Conservation (phyloP, 1,140 invertebrate species). For the Metaphire vulgaris region DNA sequence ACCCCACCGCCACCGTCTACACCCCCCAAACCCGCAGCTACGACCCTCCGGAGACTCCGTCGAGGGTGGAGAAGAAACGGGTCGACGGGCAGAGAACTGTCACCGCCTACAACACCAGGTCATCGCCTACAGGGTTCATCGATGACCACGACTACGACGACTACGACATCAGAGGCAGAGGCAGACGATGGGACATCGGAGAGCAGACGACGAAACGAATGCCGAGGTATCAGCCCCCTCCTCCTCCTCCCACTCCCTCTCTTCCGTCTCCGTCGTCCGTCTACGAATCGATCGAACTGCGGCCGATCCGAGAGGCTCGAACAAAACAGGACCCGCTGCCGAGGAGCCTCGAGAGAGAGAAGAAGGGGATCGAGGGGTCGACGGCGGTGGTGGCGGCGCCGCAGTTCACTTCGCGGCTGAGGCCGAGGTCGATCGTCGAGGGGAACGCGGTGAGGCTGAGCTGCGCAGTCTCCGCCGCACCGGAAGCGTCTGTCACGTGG, state of each 20-base stretch:
- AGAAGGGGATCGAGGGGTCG: neutral
- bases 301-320: neutral
- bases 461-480: neutral
- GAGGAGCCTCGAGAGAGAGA: neutral
- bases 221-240: too few relatives aligned
- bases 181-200: neutral
- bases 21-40: too few relatives aligned
- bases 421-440: slow-evolving; percentile 71
- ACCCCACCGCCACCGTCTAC: too few relatives aligned
- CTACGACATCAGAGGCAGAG: too few relatives aligned
- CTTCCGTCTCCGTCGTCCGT: too few relatives aligned
- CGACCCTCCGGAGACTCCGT: too few relatives aligned
- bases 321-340: neutral
- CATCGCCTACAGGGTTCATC: neutral
- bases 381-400: slow-evolving; percentile 57
- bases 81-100: too few relatives aligned
- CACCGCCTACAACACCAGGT: too few relatives aligned
- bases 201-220: slow-evolving; percentile 2
- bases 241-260: too few relatives aligned
- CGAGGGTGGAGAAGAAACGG: too few relatives aligned
- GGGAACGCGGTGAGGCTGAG: slow-evolving; percentile 47
- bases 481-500: slow-evolving; percentile 15
- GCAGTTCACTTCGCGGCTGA: slow-evolving; percentile 76
- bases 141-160: too few relatives aligned
- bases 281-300: neutral